Conservation (phyloP, 2,113 vertebrate genomes). For the Toxostoma redivivum region DNA sequence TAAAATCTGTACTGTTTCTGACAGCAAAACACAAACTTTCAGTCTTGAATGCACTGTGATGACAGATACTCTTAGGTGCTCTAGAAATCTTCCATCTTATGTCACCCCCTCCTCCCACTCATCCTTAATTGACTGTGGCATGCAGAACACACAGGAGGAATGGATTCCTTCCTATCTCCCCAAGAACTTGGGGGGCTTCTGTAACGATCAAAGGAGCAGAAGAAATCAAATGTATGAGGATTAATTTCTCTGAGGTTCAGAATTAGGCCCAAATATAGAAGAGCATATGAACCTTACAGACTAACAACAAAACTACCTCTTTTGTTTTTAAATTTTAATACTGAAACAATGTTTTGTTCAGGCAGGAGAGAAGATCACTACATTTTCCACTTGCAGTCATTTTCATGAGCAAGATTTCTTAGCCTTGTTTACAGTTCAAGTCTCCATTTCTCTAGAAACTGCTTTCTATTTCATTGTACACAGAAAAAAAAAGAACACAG, state of each 20-base stretch:
- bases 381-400: slow-evolving; percentile 1
- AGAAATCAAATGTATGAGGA: neutral
- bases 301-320: neutral
- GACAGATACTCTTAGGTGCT: neutral
- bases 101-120: neutral
- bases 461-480: neutral
- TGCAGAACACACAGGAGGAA: neutral
- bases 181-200: neutral
- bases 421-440: neutral
- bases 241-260: neutral
- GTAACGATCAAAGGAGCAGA: neutral
- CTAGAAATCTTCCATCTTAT: neutral
- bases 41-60: neutral
- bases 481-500: neutral
- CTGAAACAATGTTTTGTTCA: neutral
- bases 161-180: neutral
- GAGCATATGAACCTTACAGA: neutral
- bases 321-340: neutral
- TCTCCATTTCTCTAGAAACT: neutral
- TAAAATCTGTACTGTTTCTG: neutral
- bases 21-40: neutral
- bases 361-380: neutral
- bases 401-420: neutral
- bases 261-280: neutral
- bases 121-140: neutral